phyloP scores from a whole-genome alignment of 2,888 invertebrate genomes.

The Hedychridium roseum region DNA sequence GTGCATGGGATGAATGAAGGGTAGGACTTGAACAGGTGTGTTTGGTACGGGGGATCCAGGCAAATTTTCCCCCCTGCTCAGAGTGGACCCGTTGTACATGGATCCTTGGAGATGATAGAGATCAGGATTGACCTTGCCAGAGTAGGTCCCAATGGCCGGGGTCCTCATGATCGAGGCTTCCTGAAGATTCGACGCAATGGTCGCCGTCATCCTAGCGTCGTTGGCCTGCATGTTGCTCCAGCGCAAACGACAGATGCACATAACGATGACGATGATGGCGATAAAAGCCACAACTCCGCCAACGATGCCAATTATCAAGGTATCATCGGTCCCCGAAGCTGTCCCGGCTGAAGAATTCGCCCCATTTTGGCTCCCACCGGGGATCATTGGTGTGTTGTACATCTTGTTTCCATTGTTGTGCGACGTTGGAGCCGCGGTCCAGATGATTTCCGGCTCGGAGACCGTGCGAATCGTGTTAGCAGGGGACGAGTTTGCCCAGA shows the following conservation, averaged over 20 bases:
- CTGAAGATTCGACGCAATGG: constrained; percentile 55
- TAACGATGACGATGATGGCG: constrained; percentile 85
- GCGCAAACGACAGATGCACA: constrained; percentile 83
- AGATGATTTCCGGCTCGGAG: constrained; percentile 87
- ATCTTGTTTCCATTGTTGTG: constrained; percentile 66
- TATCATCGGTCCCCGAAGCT: constrained; percentile 84
- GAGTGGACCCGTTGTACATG: constrained; percentile 52
- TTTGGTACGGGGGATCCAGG: constrained; percentile 35
- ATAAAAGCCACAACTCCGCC: constrained; percentile 93
- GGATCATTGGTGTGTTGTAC: no score
- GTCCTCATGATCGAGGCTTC: constrained; percentile 58
- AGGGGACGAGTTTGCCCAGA: no score
- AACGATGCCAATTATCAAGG: constrained; percentile 93
- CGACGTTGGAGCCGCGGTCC: constrained; percentile 86
- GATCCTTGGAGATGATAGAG: constrained; percentile 52
- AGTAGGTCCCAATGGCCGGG: constrained; percentile 56
- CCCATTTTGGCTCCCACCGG: no score
- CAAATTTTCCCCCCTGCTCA: constrained; percentile 47
- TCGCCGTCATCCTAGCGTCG: constrained; percentile 52
- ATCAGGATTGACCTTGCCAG: constrained; percentile 56
- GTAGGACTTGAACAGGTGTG: constrained; percentile 57
- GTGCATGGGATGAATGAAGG: constrained; percentile 56
- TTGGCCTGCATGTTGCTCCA: constrained; percentile 67
- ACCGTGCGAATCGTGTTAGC: constrained; percentile 67
- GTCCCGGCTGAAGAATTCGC: constrained; percentile 64